Evolutionary conservation across 2,797 vertebrate species (phyloP), one percentile per base, ranked within the genome.

Genomic region (Scolopax rusticola): DNA sequence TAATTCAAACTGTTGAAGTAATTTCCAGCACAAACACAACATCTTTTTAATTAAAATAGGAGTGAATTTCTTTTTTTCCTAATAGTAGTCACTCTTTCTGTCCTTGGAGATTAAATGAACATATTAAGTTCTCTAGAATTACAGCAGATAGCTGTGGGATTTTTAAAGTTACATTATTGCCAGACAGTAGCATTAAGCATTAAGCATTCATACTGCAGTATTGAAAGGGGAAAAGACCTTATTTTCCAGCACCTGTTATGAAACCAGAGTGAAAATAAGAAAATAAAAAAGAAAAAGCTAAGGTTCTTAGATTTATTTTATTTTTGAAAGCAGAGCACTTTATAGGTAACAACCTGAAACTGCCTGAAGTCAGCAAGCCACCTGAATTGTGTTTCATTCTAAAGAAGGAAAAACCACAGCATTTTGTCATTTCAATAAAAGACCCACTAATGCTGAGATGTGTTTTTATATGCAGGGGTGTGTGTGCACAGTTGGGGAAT

Each of bases 41-140:
- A 69, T 30, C 14, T 78, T 94, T 92, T 94, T 89, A 97, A 97
- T 96, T 95, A 96, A 97, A 97, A 94, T 51, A 87, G 19, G 77
- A 89, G 16, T 69, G 54, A 41, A 40, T 87, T 68, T 33, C 33
- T 80, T 45, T 89, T 87, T 91, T 57, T 50, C 32, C 32, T 89
- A 84, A 70, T 71, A 82, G 20, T 83, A 95, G 95, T 97, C 77
- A 57, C 28, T 94, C 70, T 51, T 78, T 67, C 86, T 95, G 64
- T 94, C 91, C 90, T 96, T 92, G 50, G 94, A 93, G 75, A 93
- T 91, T 63, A 93, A 91, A 97, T 64, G 56, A 96, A 65, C 63
- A 73, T n/a, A 45, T 69, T 79, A 76, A 93, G 89, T 36, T 7
- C 43, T 91, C 95, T 92, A 50, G 93, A 97, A 94, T 96, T 91